phyloP scores from a whole-genome alignment of 2,888 invertebrate genomes.

The Acrobasis consociella region DNA sequence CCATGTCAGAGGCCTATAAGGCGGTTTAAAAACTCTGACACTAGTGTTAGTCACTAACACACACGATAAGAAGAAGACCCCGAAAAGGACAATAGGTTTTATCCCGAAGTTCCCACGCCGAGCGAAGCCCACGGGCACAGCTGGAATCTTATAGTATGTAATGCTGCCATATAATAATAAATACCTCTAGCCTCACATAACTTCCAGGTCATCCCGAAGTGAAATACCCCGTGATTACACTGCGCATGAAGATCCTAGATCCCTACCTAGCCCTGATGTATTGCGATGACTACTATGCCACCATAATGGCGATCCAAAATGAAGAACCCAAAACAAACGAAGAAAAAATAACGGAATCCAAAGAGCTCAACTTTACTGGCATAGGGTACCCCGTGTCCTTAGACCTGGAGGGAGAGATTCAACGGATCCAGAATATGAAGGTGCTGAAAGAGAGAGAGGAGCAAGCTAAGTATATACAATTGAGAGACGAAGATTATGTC shows the following conservation, averaged over 20 bases:
- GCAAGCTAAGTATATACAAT: slow-evolving; percentile 14
- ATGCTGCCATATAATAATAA: no score
- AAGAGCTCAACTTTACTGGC: slow-evolving; percentile 48
- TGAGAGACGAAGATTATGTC: background rate
- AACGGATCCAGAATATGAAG: background rate
- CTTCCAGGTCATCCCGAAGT: background rate
- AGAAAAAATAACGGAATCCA: slow-evolving; percentile 48
- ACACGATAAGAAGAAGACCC: no score
- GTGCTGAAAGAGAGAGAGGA: slow-evolving; percentile 6
- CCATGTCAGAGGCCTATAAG: no score
- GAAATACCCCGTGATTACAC: slow-evolving; percentile 32
- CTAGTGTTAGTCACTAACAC: no score
- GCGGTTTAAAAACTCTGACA: no score
- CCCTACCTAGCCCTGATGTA: slow-evolving; percentile 59
- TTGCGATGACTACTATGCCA: slow-evolving; percentile 48
- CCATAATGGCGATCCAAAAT: slow-evolving; percentile 52
- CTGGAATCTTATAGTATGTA: no score
- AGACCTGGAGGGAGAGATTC: slow-evolving; percentile 33
- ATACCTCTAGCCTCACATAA: slow-evolving; percentile 26
- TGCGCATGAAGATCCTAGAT: slow-evolving; percentile 56
- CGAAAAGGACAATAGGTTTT: no score
- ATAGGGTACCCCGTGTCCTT: slow-evolving; percentile 45
- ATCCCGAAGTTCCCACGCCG: no score
- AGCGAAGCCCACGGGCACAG: no score
- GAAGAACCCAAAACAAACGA: slow-evolving; percentile 42